Percentiles rank a stretch among this genome's conserved stretches.
Evolutionary conservation across 2,888 invertebrate genomes (phyloP).

Genomic region (Lysandra coridon): DNA sequence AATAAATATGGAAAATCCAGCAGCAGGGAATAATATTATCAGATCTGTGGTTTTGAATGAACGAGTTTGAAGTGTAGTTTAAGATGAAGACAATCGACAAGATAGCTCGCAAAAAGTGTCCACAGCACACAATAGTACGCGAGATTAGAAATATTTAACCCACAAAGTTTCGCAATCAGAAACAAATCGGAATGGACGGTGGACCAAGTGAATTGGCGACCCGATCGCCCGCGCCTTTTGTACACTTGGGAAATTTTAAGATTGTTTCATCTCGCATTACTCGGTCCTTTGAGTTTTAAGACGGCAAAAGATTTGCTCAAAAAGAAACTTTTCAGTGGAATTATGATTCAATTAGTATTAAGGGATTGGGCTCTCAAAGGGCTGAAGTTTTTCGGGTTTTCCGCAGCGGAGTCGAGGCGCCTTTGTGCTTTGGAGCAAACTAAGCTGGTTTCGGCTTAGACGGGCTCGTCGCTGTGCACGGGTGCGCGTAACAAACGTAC

Average conservation of each 20-base stretch:
- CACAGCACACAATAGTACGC: not conserved
- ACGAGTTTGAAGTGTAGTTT: not conserved
- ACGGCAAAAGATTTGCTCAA: constrained; percentile 72
- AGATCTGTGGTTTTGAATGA: too few relatives aligned
- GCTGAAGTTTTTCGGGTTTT: constrained; percentile 73
- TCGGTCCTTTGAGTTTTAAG: constrained; percentile 63
- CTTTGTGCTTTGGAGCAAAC: constrained; percentile 75
- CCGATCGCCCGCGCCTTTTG: constrained; percentile 56
- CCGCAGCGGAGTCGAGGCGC: constrained; percentile 58
- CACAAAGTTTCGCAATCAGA: constrained; percentile 14
- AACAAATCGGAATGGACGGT: constrained; percentile 34
- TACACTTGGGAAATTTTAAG: constrained; percentile 61
- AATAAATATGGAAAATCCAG: too few relatives aligned
- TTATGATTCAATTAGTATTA: constrained; percentile 81
- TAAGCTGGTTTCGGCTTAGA: constrained; percentile 68
- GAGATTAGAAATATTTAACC: not conserved
- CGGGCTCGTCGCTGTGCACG: constrained; percentile 60
- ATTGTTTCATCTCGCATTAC: constrained; percentile 66
- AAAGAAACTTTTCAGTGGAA: constrained; percentile 77
- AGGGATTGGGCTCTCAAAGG: constrained; percentile 76
- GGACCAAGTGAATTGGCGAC: constrained; percentile 59
- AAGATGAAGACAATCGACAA: not conserved
- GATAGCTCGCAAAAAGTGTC: not conserved
- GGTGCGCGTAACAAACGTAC: constrained; percentile 58
- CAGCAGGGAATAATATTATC: too few relatives aligned